phyloP scores from a whole-genome alignment of 1,140 invertebrate genomes.

The Aphaenogaster ashmeadi region DNA sequence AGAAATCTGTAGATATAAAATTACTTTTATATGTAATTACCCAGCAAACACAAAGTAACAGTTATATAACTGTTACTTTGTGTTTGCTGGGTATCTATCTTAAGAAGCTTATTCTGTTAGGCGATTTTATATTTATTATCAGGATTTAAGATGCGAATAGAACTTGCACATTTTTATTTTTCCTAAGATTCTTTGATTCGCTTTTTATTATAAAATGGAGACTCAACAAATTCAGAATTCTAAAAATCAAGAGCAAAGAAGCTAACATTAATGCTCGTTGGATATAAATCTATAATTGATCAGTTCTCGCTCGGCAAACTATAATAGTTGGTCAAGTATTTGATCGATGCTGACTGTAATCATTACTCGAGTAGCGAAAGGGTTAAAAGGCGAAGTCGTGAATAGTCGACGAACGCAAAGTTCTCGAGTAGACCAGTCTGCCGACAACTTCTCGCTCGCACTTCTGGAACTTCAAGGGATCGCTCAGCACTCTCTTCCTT shows the following conservation, averaged over 20 bases:
- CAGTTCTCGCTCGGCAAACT: not conserved
- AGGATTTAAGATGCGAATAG: not conserved
- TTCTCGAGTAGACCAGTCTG: slow-evolving; percentile 35
- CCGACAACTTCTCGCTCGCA: slow-evolving; percentile 41
- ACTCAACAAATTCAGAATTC: not conserved
- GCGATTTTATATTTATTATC: not conserved
- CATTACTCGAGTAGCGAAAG: slow-evolving; percentile 23
- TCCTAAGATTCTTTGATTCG: not conserved
- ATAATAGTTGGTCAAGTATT: not conserved
- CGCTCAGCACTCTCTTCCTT: slow-evolving; percentile 43
- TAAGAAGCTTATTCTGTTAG: not conserved
- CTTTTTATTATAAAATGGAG: not conserved
- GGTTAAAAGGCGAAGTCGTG: slow-evolving; percentile 37
- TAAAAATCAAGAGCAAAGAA: not conserved
- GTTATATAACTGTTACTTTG: no score
- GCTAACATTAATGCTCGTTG: not conserved
- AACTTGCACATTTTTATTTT: not conserved
- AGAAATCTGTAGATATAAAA: not conserved
- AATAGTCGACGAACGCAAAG: slow-evolving; percentile 45
- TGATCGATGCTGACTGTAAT: slow-evolving; percentile 24
- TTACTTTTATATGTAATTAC: not conserved
- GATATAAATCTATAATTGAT: not conserved
- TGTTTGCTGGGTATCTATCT: no score
- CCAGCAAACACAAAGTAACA: no score
- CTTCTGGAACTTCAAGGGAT: slow-evolving; percentile 45